Evolutionary conservation across 2,888 invertebrate genomes (phyloP).

Genomic region (Norana najaformis): DNA sequence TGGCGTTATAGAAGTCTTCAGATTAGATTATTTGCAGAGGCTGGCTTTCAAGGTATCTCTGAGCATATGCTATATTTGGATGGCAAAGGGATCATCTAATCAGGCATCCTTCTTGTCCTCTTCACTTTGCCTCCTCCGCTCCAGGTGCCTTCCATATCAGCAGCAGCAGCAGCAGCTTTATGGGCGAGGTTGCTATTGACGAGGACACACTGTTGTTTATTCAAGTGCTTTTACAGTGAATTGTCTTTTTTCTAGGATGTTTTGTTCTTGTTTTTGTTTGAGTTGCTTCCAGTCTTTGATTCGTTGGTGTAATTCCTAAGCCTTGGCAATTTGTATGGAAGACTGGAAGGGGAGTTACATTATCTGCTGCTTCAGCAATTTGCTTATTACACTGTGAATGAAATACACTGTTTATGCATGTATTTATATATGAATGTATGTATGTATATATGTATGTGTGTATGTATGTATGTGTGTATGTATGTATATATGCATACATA

Average conservation of each 20-base stretch:
- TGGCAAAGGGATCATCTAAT: not conserved
- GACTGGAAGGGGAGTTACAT: not conserved
- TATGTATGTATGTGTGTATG: no score
- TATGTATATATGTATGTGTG: no score
- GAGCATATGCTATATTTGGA: not conserved
- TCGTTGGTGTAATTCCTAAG: not conserved
- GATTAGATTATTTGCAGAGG: conserved; percentile 13
- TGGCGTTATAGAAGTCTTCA: not conserved
- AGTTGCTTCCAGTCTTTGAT: not conserved
- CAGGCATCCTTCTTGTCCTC: not conserved
- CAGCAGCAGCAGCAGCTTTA: not conserved
- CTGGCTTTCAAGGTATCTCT: not conserved
- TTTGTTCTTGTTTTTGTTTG: not conserved
- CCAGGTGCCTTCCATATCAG: not conserved
- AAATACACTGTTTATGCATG: not conserved
- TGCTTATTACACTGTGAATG: not conserved
- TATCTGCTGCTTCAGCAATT: not conserved
- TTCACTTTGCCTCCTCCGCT: not conserved
- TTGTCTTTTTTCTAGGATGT: not conserved
- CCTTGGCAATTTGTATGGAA: not conserved
- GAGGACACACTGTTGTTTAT: not conserved
- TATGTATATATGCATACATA: no score
- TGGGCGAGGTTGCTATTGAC: not conserved
- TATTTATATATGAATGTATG: no score
- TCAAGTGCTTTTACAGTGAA: not conserved